Evolutionary conservation across 1,140 invertebrate species (phyloP), one percentile per base, ranked within the genome.

Genomic region (Lethocerus indicus): DNA sequence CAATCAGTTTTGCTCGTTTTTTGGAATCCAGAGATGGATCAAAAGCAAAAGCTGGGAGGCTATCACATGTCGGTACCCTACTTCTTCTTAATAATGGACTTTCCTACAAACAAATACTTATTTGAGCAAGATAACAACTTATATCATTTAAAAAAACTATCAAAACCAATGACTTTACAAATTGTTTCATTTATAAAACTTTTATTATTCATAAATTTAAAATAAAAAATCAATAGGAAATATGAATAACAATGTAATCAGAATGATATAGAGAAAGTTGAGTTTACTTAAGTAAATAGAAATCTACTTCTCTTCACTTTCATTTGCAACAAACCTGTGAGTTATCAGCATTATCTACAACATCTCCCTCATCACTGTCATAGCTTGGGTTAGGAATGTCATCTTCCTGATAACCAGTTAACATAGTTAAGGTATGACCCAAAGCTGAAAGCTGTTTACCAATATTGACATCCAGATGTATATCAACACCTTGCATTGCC

Each of bases 401-500:
- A 56, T 87, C 83, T 62, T 86, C 83, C 60, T 91, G 87, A 35
- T 68, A 69, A 59, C 75, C 75, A 1, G 92, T 91, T 24, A 98
- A 67, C 71, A 89, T 88, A 0, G 94, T 98, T 13, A 98, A 71
- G 1, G 94, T 98, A 61, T 93, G 86, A 1, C 90, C 90, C 18
- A 98, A 68, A 2, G 88, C 82, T 2, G 88, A 91, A 16, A 97
- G 67, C 61, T 95, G 88, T 63, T 96, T 95, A 25, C 95, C 94
- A 23, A 97, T 89, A 61, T 85, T 92, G 0, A 91, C 87, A 64
- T 97, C 92, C 40, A 97, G 68, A 64, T 97, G 89, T 49, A 96
- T 92, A 61, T 96, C 92, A 16, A 97, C 90, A 47, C 95, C 95
- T 69, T 97, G 88, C 95, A 98, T 98, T 68, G 96, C 84, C 91